Evolutionary conservation across 2,113 vertebrate genomes (phyloP).

Genomic region (Heteronetta atricapilla): DNA sequence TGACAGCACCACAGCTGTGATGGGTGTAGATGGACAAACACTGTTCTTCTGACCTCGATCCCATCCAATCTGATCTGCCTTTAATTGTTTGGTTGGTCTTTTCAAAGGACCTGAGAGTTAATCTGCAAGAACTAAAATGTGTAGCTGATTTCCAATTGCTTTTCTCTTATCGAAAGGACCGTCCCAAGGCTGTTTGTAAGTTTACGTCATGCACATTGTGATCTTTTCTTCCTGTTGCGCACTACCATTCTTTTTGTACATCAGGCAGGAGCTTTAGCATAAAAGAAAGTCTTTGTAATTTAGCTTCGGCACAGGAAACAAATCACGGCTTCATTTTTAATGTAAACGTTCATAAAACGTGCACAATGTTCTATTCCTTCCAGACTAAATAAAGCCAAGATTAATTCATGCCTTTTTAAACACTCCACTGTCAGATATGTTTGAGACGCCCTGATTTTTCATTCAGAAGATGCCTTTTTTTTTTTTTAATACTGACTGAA

Average conservation of each 20-base stretch:
- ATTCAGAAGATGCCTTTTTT: background rate
- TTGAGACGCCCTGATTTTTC: background rate
- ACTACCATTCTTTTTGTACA: background rate
- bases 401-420: background rate
- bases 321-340: slow-evolving; percentile 8
- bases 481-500: background rate
- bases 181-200: background rate
- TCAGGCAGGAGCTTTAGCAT: background rate
- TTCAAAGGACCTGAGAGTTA: rapidly evolving
- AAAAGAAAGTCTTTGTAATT: background rate
- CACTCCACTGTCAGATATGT: background rate
- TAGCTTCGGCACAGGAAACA: background rate
- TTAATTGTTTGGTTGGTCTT: background rate
- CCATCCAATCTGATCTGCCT: too few relatives aligned
- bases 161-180: background rate
- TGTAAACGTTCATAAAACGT: background rate
- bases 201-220: rapidly evolving
- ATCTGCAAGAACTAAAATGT: background rate
- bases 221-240: background rate
- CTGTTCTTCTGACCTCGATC: background rate
- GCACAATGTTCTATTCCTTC: background rate
- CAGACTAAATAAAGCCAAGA: slow-evolving; percentile 33
- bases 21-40: background rate
- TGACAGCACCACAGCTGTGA: background rate
- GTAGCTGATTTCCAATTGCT: background rate